Conservation (phyloP, 2,113 vertebrate species). For the Thermophis baileyi region DNA sequence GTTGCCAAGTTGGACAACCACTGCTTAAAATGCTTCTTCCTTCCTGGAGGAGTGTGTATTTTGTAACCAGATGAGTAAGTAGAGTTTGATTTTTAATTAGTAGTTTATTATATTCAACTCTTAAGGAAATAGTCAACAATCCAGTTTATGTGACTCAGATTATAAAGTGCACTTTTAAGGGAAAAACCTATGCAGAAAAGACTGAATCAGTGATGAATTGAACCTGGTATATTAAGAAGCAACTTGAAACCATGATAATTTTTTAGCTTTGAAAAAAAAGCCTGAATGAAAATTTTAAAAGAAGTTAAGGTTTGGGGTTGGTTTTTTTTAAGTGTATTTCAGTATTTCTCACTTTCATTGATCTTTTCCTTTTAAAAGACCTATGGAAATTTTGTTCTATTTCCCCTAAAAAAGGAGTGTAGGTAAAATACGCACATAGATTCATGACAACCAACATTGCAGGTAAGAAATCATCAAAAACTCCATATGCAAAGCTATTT, state of each 20-base stretch:
- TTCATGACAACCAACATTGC: background rate
- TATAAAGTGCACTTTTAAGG: background rate
- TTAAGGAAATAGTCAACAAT: background rate
- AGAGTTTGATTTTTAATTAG: background rate
- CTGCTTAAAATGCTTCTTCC: background rate
- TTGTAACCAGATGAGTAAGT: background rate
- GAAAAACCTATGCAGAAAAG: background rate
- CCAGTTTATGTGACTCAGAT: background rate
- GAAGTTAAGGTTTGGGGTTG: background rate
- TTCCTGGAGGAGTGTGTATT: background rate
- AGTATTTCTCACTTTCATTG: background rate
- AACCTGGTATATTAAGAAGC: background rate
- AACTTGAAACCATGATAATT: background rate
- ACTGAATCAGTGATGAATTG: background rate
- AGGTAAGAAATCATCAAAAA: background rate
- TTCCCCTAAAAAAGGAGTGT: background rate
- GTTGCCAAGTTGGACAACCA: background rate
- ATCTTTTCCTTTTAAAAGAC: background rate
- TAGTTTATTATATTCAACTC: background rate
- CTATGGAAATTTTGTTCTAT: background rate
- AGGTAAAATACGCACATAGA: background rate
- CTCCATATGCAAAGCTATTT: background rate
- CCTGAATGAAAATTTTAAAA: background rate
- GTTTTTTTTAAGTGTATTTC: background rate
- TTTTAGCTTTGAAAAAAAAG: background rate